Evolutionary conservation across 1,140 invertebrate genomes (phyloP).

Genomic region (Drosophila guanche): DNA sequence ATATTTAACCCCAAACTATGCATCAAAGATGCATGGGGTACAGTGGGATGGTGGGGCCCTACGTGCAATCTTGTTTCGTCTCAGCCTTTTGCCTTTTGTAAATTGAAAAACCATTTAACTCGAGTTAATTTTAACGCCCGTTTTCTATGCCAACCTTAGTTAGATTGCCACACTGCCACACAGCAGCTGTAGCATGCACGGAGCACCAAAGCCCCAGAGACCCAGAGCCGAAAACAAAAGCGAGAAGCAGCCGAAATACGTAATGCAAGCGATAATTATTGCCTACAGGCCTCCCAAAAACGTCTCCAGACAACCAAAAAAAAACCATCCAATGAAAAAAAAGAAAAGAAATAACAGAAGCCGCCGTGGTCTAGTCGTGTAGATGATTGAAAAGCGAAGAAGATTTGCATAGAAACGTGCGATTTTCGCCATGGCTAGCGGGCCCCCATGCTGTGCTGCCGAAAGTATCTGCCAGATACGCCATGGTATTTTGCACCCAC

Average conservation of each 20-base stretch:
- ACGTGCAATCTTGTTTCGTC: constrained; percentile 16
- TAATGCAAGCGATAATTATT: constrained; percentile 82
- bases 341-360: constrained; percentile 57
- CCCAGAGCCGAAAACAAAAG: constrained; percentile 67
- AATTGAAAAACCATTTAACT: constrained; percentile 80
- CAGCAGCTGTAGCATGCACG: too few species aligned
- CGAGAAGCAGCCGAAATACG: constrained; percentile 74
- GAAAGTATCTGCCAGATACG: constrained; percentile 61
- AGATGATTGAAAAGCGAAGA: constrained; percentile 75
- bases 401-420: constrained; percentile 81
- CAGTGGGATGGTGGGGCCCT: constrained; percentile 43
- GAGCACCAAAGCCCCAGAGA: too few species aligned
- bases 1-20: constrained; percentile 81
- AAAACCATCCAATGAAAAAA: constrained; percentile 23
- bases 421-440: constrained; percentile 65
- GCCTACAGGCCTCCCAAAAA: constrained; percentile 62
- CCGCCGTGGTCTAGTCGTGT: constrained; percentile 49
- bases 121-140: constrained; percentile 79
- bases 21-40: constrained; percentile 57
- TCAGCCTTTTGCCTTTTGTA: constrained; percentile 53
- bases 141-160: constrained; percentile 68
- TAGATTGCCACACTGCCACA: constrained; percentile 64
- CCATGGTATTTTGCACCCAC: constrained; percentile 52
- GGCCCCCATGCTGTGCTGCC: constrained; percentile 49
- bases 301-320: constrained; percentile 37